These are phyloP conservation scores for Epistrophella euchroma DNA, from an alignment of 2,888 invertebrate species.

Conservation along the genomic window DNA sequence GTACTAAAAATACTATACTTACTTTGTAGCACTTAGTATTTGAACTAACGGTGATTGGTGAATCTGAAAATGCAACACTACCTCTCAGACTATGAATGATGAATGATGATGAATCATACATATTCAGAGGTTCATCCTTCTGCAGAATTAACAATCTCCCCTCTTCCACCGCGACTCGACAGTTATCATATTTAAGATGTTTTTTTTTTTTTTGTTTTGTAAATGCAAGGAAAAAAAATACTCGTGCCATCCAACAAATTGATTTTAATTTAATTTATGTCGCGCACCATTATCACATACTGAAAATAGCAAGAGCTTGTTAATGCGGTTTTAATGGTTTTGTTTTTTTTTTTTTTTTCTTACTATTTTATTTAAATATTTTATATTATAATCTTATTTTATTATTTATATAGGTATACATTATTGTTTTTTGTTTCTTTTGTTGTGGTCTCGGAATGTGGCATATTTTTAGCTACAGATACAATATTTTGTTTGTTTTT, in stretches of 20 bases:
- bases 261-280: conserved; percentile 45
- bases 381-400: not conserved
- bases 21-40: too few relatives aligned
- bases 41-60: too few relatives aligned
- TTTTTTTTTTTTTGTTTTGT: not conserved
- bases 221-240: not conserved
- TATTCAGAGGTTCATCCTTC: not conserved
- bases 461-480: not conserved
- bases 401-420: not conserved
- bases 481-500: too few relatives aligned
- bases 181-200: conserved; percentile 9
- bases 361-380: too few relatives aligned
- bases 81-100: not conserved
- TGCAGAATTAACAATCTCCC: not conserved
- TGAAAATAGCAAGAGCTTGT: conserved; percentile 8
- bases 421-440: not conserved
- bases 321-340: conserved; percentile 44
- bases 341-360: conserved; percentile 25
- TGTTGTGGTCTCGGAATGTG: conserved; percentile 10
- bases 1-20: too few relatives aligned
- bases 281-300: conserved; percentile 25
- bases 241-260: conserved; percentile 28
- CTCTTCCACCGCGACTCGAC: not conserved
- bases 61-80: not conserved
- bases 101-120: not conserved